phyloP scores from a whole-genome alignment of 1,140 invertebrate genomes.

The Drosophila sechellia region DNA sequence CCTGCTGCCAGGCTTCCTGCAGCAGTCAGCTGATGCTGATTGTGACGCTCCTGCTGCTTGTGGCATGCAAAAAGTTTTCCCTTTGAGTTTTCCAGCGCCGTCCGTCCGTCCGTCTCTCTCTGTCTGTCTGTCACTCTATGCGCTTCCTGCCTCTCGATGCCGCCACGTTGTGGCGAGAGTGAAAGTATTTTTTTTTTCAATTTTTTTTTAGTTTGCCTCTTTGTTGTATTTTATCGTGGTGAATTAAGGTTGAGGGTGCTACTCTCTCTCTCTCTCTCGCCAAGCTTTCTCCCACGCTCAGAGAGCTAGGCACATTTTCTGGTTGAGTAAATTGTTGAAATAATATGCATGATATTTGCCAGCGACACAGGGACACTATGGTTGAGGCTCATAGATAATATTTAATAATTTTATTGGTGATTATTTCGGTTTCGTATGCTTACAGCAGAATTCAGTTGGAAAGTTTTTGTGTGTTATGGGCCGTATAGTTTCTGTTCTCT shows the following conservation, averaged over 20 bases:
- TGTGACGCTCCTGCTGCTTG: constrained; percentile 42
- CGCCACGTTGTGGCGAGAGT: constrained; percentile 79
- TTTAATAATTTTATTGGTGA: not conserved
- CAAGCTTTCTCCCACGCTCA: constrained; percentile 25
- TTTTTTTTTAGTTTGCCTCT: constrained; percentile 23
- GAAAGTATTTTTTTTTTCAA: constrained; percentile 59
- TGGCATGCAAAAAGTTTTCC: constrained; percentile 55
- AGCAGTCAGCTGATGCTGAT: constrained; percentile 72
- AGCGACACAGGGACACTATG: constrained; percentile 6
- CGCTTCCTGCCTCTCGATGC: constrained; percentile 76
- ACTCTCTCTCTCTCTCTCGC: constrained; percentile 1
- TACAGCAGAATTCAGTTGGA: not conserved
- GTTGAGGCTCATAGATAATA: not conserved
- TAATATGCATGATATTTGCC: constrained; percentile 26
- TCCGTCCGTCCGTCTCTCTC: constrained; percentile 18
- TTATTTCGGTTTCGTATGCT: not conserved
- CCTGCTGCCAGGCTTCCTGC: constrained; percentile 65
- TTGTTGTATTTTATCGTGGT: constrained; percentile 47
- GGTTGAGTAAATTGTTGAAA: constrained; percentile 47
- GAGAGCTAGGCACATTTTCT: constrained; percentile 55
- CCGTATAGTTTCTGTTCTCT: constrained; percentile 26
- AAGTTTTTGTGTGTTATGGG: not conserved
- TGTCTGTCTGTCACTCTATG: constrained; percentile 71
- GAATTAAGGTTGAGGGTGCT: constrained; percentile 34
- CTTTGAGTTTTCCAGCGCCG: constrained; percentile 50